Conservation (phyloP, 2,113 vertebrate genomes). For the Mystacornis crossleyi region DNA sequence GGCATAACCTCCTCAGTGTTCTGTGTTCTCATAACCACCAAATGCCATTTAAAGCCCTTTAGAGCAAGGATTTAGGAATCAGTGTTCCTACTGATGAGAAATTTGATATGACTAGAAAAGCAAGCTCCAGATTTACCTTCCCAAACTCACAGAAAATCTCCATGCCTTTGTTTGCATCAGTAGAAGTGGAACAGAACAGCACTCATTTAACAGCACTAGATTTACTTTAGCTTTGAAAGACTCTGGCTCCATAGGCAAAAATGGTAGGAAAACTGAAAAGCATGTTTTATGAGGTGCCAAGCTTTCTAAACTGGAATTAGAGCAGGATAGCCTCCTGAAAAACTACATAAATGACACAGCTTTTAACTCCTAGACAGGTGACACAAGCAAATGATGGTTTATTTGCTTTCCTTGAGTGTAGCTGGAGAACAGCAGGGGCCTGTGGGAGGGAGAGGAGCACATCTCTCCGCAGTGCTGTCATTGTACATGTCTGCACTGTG, state of each 20-base stretch:
- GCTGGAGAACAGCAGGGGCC: not conserved
- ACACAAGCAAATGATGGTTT: not conserved
- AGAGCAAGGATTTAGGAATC: not conserved
- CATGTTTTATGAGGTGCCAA: not conserved
- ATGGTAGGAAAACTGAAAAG: not conserved
- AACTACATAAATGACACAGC: not conserved
- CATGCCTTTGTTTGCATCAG: not conserved
- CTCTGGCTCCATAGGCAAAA: not conserved
- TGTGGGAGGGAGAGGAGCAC: fast-evolving
- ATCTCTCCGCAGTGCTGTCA: not conserved
- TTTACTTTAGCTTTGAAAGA: not conserved
- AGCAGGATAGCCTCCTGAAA: not conserved
- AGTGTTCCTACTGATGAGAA: not conserved
- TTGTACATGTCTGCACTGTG: fast-evolving
- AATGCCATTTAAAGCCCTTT: not conserved
- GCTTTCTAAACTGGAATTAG: not conserved
- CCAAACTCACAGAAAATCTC: not conserved
- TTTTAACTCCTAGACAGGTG: not conserved
- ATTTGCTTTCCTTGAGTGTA: not conserved
- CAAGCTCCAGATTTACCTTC: not conserved
- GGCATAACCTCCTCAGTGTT: not conserved
- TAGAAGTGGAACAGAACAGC: not conserved
- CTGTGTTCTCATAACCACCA: not conserved
- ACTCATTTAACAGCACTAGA: not conserved
- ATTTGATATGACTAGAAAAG: not conserved